phyloP scores from a whole-genome alignment of 2,113 vertebrate species.

The Mirounga angustirostris region DNA sequence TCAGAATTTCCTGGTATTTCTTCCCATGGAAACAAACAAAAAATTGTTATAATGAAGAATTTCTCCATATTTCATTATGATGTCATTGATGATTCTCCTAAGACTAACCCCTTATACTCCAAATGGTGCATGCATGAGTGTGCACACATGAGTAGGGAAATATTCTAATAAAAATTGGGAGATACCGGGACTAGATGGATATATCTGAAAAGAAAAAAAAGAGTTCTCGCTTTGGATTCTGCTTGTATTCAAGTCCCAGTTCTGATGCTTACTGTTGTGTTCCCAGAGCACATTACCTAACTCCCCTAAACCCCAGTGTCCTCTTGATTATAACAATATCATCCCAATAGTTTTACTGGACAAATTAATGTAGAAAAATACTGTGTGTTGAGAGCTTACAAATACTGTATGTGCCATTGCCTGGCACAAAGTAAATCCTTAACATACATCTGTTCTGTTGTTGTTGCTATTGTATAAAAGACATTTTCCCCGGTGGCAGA shows the following conservation, averaged over 20 bases:
- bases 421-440: neutral
- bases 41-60: neutral
- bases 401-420: neutral
- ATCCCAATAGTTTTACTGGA: neutral
- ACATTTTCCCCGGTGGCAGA: neutral
- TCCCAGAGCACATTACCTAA: neutral
- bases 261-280: neutral
- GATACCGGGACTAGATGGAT: neutral
- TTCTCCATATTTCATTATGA: neutral
- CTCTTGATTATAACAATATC: neutral
- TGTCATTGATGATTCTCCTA: neutral
- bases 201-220: neutral
- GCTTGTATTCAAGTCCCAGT: neutral
- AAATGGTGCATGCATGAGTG: neutral
- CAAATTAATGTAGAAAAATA: neutral
- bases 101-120: neutral
- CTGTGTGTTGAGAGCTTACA: neutral
- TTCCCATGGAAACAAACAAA: constrained; percentile 18
- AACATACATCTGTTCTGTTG: neutral
- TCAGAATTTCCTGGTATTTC: constrained; percentile 77
- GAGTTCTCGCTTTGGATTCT: neutral
- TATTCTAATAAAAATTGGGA: neutral
- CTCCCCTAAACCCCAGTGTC: neutral
- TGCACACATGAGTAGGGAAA: neutral
- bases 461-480: neutral